Conservation (phyloP, 2,113 vertebrate species). For the Gymnogyps californianus region DNA sequence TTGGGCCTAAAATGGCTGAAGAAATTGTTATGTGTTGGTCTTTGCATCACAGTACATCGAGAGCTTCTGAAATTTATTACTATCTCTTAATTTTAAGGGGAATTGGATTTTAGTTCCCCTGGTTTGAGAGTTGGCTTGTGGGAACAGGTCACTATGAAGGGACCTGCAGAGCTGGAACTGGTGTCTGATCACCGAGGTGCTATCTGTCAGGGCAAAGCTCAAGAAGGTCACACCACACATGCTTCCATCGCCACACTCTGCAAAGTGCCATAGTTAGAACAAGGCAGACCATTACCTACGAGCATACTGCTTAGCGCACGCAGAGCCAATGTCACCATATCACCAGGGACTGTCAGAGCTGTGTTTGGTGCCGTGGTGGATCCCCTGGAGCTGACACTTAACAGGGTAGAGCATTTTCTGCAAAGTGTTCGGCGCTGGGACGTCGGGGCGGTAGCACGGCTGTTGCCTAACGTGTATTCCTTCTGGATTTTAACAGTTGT, state of each 20-base stretch:
- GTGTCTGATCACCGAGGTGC: neutral
- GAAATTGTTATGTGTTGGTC: neutral
- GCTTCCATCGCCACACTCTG: accelerated
- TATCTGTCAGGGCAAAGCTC: neutral
- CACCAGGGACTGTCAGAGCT: neutral
- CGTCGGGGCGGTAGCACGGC: accelerated
- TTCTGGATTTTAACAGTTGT: neutral
- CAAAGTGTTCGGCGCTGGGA: slow-evolving; percentile 20
- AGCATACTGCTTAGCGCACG: accelerated
- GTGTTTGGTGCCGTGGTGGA: neutral
- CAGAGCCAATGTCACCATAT: accelerated
- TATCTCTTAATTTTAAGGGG: neutral
- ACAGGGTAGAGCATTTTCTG: neutral
- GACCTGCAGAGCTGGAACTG: neutral
- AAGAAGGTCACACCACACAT: neutral
- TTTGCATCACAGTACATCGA: neutral
- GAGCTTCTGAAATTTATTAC: neutral
- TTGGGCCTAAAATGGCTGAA: neutral
- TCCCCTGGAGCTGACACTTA: neutral
- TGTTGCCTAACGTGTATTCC: neutral
- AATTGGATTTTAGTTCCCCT: neutral
- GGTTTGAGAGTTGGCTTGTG: neutral
- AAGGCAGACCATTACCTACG: neutral
- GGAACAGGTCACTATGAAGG: neutral
- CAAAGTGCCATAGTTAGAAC: neutral